A percentile compares a stretch with the other conserved stretches of the same genome.
These are phyloP conservation scores for Crambe crambe DNA, from an alignment of 37 sponge, comb jelly and placozoan species.

Conservation along the genomic window DNA sequence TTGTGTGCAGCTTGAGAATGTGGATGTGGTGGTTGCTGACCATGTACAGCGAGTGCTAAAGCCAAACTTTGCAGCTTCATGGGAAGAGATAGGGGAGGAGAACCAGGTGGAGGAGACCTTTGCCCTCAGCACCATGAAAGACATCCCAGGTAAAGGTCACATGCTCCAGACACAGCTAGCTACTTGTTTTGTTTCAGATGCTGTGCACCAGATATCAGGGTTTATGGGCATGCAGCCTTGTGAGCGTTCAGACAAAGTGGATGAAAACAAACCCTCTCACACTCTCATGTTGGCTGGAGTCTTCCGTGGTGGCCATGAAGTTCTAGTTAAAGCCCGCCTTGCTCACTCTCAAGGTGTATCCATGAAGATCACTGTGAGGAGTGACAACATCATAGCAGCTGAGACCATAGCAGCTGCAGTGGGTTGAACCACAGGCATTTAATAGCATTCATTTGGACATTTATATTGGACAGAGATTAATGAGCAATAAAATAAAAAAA, in stretches of 20 bases:
- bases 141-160: conserved; percentile 71
- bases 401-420: conserved; percentile 84
- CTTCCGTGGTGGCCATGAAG: conserved; percentile 86
- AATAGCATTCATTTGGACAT: background rate
- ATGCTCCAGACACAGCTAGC: background rate
- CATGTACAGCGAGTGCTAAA: conserved; percentile 93
- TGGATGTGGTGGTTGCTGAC: conserved; percentile 83
- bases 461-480: background rate
- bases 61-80: conserved; percentile 93
- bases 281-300: conserved; percentile 93
- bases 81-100: conserved; percentile 95
- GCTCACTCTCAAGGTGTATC: conserved; percentile 73
- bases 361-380: conserved; percentile 89
- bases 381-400: conserved; percentile 59
- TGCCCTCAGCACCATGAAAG: conserved; percentile 78
- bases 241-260: conserved; percentile 91
- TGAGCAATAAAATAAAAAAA: background rate
- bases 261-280: conserved; percentile 78
- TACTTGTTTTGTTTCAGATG: conserved; percentile 62
- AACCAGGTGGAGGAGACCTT: conserved; percentile 95
- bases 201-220: conserved; percentile 86
- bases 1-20: conserved; percentile 82
- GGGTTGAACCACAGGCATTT: conserved; percentile 6
- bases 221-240: conserved; percentile 99
- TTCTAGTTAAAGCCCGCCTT: conserved; percentile 78